A percentile compares a stretch with the other conserved stretches of the same genome.
Evolutionary conservation across 2,888 invertebrate species (phyloP).

Genomic region (Mylabris sibirica): DNA sequence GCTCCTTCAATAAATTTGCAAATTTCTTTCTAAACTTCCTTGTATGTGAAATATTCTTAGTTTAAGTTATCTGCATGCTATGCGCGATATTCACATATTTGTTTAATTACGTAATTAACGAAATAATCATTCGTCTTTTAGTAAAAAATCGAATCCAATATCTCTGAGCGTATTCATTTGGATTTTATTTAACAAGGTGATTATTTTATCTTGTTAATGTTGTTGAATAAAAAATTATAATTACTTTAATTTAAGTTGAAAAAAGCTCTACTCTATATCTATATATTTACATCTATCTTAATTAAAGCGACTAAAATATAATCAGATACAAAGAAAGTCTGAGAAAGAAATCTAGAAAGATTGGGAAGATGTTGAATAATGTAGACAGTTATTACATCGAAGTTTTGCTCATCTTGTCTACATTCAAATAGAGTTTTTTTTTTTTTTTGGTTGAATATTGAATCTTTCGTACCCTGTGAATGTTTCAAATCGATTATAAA

Average conservation of each 20-base stretch:
- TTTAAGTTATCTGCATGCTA: too few species aligned
- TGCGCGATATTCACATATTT: too few species aligned
- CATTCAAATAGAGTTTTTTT: neutral
- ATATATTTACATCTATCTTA: neutral
- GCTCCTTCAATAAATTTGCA: too few species aligned
- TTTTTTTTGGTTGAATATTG: neutral
- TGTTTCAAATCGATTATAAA: neutral
- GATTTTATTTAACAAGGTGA: neutral
- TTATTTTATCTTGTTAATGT: neutral
- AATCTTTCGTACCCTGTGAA: neutral
- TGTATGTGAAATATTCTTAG: too few species aligned
- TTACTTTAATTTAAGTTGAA: neutral
- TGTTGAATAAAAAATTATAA: neutral
- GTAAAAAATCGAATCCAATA: too few species aligned
- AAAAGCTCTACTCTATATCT: neutral
- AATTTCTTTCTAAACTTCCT: too few species aligned
- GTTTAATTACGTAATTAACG: too few species aligned
- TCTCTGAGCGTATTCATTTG: neutral
- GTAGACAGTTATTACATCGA: neutral
- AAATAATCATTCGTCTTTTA: too few species aligned
- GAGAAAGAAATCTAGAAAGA: neutral
- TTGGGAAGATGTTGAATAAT: neutral
- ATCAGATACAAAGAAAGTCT: neutral
- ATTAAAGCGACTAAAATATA: neutral
- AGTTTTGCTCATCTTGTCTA: neutral